Base-by-base conservation (phyloP, 2,888 invertebrate genomes). In the Drosophila tanythrix region DNA sequence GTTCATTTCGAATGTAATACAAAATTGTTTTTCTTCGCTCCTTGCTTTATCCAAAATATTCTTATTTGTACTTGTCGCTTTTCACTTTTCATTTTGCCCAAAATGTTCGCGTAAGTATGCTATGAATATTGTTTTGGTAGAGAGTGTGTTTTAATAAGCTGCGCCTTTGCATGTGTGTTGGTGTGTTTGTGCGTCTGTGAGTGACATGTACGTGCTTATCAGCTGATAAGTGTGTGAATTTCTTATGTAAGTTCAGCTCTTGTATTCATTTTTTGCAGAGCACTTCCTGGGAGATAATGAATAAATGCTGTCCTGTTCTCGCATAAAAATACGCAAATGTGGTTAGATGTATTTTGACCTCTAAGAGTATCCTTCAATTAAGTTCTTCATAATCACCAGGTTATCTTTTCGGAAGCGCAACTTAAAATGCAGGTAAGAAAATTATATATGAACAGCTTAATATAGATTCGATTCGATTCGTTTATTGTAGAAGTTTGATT, bases 121-220 rank as follows among this genome's bases (percentile, higher is more conserved):
- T 71, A 79, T 58, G 72, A 73, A 81, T 83, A 69, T 74, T 69
- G 33, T 8, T 21, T 31, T 13, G 13, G 18, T 27, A 36, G 27
- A 29, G 61, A 31, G 63, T 29, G 55, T 63, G 68, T 72, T 78
- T 78, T 83, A 83, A 76, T 69, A 81, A 69, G 55, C 67, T 65
- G 58, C 27, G 35, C 21, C 21, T 48, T 13, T 18, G 40, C 35
- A 40, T 43, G 33, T 6, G 40, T 5, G 43, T 27, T 29, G 27
- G 33, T 10, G n/a, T n/a, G 18, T 43, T 29, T 6, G 27, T 40
- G 11, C n/a, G 53, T 13, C 36, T 40, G 55, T 21, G 66, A 31
- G 31, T 46, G 29, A 11, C 59, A 67, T 51, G 73, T 81, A 66
- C 68, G 71, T 74, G 75, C 57, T 59, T 74, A 71, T 78, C 63